phyloP scores from a whole-genome alignment of 2,113 vertebrate species.

The Leptobrachium ailaonicum region DNA sequence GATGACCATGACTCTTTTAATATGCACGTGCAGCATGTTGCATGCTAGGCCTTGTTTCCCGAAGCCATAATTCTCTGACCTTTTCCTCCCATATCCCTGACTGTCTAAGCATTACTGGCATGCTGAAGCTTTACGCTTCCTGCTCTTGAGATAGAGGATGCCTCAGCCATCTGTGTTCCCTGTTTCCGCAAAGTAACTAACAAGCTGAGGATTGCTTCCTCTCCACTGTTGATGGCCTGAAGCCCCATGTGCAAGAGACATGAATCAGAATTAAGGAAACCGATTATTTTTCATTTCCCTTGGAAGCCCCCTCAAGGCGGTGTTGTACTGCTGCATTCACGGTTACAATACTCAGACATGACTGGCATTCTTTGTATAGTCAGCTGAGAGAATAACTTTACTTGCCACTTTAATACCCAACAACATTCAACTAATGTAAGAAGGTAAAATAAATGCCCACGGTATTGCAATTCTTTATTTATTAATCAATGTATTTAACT shows the following conservation, averaged over 20 bases:
- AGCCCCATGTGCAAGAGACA: constrained; percentile 13
- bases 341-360: neutral
- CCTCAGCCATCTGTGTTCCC: constrained; percentile 58
- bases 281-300: constrained; percentile 27
- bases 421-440: no score
- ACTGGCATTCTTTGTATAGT: neutral
- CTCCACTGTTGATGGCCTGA: constrained; percentile 13
- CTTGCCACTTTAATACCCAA: no score
- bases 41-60: neutral
- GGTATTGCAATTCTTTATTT: no score
- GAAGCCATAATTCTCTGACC: neutral
- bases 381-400: no score
- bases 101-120: constrained; percentile 49
- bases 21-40: neutral
- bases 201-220: constrained; percentile 61
- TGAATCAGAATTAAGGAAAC: constrained; percentile 2
- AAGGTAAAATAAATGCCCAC: no score
- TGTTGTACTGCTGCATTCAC: neutral
- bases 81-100: neutral
- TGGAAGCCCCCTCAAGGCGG: constrained; percentile 15
- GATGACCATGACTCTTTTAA: no score
- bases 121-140: constrained; percentile 59
- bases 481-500: no score
- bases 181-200: constrained; percentile 61
- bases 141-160: constrained; percentile 63